phyloP scores from a whole-genome alignment of 2,888 invertebrate species.

The Amphipoea oculea region DNA sequence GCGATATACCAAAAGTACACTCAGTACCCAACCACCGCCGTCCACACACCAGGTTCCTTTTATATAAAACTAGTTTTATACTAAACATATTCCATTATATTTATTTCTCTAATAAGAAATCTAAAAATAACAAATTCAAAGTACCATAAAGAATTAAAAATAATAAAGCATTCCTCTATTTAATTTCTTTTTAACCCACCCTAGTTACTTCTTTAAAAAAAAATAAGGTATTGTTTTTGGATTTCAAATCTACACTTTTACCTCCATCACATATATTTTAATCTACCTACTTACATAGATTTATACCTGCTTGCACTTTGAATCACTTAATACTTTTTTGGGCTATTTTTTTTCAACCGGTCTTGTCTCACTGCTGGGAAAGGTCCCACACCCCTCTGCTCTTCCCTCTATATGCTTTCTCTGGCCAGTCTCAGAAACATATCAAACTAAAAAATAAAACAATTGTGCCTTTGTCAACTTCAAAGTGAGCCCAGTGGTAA shows the following conservation, averaged over 20 bases:
- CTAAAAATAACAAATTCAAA: constrained; percentile 27
- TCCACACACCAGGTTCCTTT: constrained; percentile 86
- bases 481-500: too few species aligned
- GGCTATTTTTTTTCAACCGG: not conserved
- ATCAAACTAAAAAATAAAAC: not conserved
- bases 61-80: constrained; percentile 52
- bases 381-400: not conserved
- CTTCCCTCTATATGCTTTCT: not conserved
- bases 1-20: constrained; percentile 87
- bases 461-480: not conserved
- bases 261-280: constrained; percentile 5
- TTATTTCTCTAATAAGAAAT: constrained; percentile 25
- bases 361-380: not conserved
- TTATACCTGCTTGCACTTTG: constrained; percentile 6
- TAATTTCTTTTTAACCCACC: not conserved
- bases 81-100: constrained; percentile 12
- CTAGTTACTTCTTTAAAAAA: not conserved
- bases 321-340: not conserved
- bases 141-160: not conserved
- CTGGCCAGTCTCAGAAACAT: not conserved
- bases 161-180: not conserved
- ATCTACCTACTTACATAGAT: not conserved
- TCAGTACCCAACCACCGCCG: constrained; percentile 86
- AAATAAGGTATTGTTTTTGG: constrained; percentile 23
- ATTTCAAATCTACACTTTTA: constrained; percentile 34